Base-by-base conservation (phyloP, 2,888 invertebrate genomes). In the Melanargia galathea region DNA sequence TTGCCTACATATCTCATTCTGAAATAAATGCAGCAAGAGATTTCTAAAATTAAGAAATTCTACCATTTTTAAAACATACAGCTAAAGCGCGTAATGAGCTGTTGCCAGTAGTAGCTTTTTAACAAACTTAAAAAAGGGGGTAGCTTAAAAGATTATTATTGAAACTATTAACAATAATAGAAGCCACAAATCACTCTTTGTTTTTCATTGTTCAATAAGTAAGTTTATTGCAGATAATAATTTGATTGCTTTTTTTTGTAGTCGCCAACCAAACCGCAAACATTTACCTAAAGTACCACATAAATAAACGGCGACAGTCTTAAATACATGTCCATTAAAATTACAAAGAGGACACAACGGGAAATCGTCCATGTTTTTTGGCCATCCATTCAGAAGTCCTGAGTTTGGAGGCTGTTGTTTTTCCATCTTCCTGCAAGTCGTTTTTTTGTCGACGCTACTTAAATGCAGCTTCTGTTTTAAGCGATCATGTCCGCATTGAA, bases 401-500 rank as follows among this genome's bases (percentile, higher is more conserved):
- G 68, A 63, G 64, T 64, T 60, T 33, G 40, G 62, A 38, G 40
- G 51, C 66, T 59, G 62, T 65, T 69, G 66, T 72, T 71, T 71
- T 66, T 69, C 65, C 57, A 60, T 68, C 59, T 65, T 60, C 64
- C 40, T 55, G 64, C 62, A 52, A 54, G 38, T 66, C 30, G 60
- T 60, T 65, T 71, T 73, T 73, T 73, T 72, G 70, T 67, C 57
- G 64, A 69, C 67, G 70, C 67, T 71, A 69, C 73, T 70, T 73
- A 72, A 74, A 71, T 72, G 66, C 69, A 62, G 70, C 72, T 75
- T 70, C 72, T 81, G 82, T 76, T 85, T 76, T 78, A 79, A 73
- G 77, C 73, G 74, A 77, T 74, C 76, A 78, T 74, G 78, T 76
- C 76, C 80, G 80, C 82, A 82, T 85, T 86, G 83, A 80, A 83